Conservation (phyloP, 2,797 vertebrate genomes). For the Hoplostethus atlanticus region DNA sequence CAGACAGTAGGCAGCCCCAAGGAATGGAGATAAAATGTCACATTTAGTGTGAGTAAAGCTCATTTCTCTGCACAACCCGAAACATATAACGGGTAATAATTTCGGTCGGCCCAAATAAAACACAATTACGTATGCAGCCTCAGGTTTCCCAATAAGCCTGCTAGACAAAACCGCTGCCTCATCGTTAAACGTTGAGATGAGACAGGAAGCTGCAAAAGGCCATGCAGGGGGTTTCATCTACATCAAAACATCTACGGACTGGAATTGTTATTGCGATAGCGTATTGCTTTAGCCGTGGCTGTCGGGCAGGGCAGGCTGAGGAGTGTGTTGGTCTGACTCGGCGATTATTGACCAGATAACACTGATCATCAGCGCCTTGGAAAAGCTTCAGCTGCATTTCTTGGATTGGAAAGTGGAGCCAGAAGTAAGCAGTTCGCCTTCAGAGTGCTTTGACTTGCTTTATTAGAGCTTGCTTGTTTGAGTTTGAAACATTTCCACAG, state of each 20-base stretch:
- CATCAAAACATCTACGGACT: conserved; percentile 18
- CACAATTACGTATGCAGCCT: conserved; percentile 57
- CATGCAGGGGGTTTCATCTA: conserved; percentile 9
- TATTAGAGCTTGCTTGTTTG: too few relatives aligned
- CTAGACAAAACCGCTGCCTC: conserved; percentile 37
- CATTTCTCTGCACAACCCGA: conserved; percentile 50
- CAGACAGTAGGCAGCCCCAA: conserved; percentile 41
- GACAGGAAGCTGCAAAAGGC: conserved; percentile 24
- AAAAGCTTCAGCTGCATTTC: conserved; percentile 43
- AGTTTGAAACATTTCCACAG: too few relatives aligned
- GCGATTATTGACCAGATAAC: conserved; percentile 50
- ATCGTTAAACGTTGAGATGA: conserved; percentile 28
- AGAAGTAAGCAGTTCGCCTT: conserved; percentile 17
- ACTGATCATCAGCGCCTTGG: conserved; percentile 7
- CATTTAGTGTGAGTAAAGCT: conserved; percentile 43
- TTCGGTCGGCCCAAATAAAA: conserved; percentile 40
- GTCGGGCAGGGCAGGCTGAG: neutral
- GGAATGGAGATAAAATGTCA: conserved; percentile 19
- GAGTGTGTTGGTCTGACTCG: conserved; percentile 40
- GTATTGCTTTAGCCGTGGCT: conserved; percentile 16
- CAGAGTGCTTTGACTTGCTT: neutral
- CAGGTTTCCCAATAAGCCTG: conserved; percentile 46
- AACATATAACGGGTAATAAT: conserved; percentile 51
- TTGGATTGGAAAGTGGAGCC: neutral
- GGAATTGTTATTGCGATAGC: conserved; percentile 10